Percentiles rank a stretch among this genome's conserved stretches.
These are phyloP conservation scores for Marronus borbonicus DNA, from an alignment of 2,888 invertebrate genomes.

Conservation along the genomic window DNA sequence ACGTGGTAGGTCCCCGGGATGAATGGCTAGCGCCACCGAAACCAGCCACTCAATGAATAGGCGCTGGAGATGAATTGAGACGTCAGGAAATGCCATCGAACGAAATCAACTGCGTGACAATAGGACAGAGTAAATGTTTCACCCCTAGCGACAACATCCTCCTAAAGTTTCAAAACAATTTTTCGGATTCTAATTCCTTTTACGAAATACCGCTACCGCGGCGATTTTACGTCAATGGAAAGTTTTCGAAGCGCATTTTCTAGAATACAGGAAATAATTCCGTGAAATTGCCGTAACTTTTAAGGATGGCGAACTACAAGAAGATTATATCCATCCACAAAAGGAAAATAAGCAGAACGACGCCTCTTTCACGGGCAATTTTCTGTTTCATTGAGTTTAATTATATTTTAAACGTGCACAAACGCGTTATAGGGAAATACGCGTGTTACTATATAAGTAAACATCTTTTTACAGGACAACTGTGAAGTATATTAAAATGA, in stretches of 20 bases:
- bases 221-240: neutral
- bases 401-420: too few species aligned
- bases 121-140: constrained; percentile 66
- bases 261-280: constrained; percentile 17
- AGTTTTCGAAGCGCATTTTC: neutral
- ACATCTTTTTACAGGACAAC: too few species aligned
- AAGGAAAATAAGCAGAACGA: too few species aligned
- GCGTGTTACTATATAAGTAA: too few species aligned
- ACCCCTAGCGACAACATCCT: constrained; percentile 56
- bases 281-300: neutral
- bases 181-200: constrained; percentile 41
- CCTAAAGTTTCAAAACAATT: constrained; percentile 27
- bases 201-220: neutral
- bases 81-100: constrained; percentile 64
- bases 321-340: too few species aligned
- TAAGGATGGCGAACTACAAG: too few species aligned
- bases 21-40: constrained; percentile 58
- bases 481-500: too few species aligned
- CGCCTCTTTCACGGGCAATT: too few species aligned
- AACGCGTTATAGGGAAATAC: too few species aligned
- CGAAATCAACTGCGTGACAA: constrained; percentile 64
- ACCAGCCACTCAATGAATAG: constrained; percentile 63
- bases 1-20: constrained; percentile 48
- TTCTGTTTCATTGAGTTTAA: too few species aligned
- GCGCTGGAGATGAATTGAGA: constrained; percentile 63